These are phyloP conservation scores for Channa argus DNA, from an alignment of 2,113 vertebrate species.

Conservation along the genomic window DNA sequence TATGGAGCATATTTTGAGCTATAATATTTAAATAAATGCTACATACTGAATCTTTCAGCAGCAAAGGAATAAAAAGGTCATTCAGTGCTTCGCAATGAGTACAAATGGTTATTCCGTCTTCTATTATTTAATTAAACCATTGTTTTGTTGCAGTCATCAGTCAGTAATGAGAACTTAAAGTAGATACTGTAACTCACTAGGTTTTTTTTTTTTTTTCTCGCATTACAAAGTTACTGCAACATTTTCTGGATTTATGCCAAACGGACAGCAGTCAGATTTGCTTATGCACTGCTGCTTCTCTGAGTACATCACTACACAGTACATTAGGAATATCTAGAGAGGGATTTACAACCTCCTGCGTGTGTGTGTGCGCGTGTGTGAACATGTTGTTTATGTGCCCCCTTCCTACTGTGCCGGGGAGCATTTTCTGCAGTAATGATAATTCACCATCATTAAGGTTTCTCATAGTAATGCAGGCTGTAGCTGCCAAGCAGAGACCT, in stretches of 20 bases:
- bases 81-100: too few relatives aligned
- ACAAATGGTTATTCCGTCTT: neutral
- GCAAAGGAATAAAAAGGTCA: neutral
- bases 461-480: conserved; percentile 54
- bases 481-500: conserved; percentile 40
- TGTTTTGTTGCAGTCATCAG: neutral
- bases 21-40: too few relatives aligned
- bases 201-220: neutral
- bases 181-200: neutral
- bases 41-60: neutral
- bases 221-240: neutral
- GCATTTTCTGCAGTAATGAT: conserved; percentile 60
- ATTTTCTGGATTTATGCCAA: conserved; percentile 18
- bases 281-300: neutral
- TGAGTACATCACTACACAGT: conserved; percentile 9
- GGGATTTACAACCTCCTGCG: conserved; percentile 38
- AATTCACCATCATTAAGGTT: conserved; percentile 65
- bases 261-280: conserved; percentile 1
- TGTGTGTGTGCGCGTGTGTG: conserved; percentile 4
- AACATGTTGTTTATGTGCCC: conserved; percentile 41
- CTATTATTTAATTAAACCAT: neutral
- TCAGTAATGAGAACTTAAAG: neutral
- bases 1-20: too few relatives aligned
- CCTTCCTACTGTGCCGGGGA: conserved; percentile 33
- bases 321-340: conserved; percentile 34